These are phyloP conservation scores for Strigops habroptila DNA, from an alignment of 2,113 vertebrate genomes.

Conservation along the genomic window DNA sequence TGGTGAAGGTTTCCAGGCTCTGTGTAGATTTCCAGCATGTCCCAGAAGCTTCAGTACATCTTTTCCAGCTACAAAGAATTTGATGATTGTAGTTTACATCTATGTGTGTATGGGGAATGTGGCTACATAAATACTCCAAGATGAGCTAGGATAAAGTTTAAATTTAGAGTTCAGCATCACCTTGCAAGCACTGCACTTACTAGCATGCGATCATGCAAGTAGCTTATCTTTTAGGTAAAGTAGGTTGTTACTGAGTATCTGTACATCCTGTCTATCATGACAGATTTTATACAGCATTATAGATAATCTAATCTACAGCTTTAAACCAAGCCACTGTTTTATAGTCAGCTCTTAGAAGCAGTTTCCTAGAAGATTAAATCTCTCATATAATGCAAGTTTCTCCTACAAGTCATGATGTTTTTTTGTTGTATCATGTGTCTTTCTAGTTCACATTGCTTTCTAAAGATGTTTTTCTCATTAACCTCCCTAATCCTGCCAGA, in stretches of 20 bases:
- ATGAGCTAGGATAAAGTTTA: neutral
- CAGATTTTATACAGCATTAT: neutral
- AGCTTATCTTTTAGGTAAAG: neutral
- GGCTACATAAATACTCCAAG: neutral
- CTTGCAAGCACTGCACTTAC: neutral
- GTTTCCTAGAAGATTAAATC: neutral
- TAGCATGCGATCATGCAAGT: neutral
- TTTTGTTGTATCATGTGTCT: neutral
- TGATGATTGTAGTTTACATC: neutral
- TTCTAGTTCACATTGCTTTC: neutral
- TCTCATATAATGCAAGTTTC: neutral
- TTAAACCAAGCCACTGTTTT: neutral
- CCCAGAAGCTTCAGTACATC: neutral
- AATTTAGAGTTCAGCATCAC: neutral
- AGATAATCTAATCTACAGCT: neutral
- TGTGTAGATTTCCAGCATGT: neutral
- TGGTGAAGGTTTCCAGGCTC: neutral
- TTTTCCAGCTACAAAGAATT: neutral
- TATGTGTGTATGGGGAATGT: neutral
- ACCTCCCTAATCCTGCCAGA: neutral
- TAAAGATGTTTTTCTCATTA: neutral
- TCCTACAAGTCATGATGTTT: neutral
- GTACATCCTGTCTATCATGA: neutral
- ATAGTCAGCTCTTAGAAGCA: neutral
- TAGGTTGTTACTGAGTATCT: neutral